Conservation (phyloP, 2,888 invertebrate species). For the Endotricha flammealis region DNA sequence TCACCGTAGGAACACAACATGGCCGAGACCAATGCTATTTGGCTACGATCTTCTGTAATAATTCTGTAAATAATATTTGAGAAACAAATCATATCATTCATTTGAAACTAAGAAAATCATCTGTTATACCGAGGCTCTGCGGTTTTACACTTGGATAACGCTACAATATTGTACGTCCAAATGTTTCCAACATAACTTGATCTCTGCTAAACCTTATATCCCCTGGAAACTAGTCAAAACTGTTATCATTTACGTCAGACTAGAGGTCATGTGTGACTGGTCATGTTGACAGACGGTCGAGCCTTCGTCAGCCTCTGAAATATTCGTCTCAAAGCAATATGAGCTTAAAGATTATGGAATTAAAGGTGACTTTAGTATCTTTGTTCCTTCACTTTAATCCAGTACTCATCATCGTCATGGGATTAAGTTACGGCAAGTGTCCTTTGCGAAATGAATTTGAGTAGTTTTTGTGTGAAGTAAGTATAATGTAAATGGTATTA, state of each 20-base stretch:
- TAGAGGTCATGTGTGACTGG: constrained; percentile 26
- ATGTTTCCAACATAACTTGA: constrained; percentile 20
- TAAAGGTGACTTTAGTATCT: neutral
- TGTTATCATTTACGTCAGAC: constrained; percentile 11
- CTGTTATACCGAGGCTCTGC: constrained; percentile 28
- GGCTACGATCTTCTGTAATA: no score
- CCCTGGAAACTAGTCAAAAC: constrained; percentile 9
- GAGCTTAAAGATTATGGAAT: neutral
- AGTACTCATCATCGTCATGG: constrained; percentile 9
- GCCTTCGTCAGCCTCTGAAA: constrained; percentile 10
- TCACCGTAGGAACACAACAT: no score
- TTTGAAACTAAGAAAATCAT: constrained; percentile 22
- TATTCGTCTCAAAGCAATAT: neutral
- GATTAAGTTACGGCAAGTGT: constrained; percentile 4
- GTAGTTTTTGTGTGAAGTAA: constrained; percentile 6
- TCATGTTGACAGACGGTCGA: constrained; percentile 17
- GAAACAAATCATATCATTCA: no score
- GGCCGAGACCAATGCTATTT: no score
- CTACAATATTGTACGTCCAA: constrained; percentile 14
- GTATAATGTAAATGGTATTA: constrained; percentile 8
- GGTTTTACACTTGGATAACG: constrained; percentile 23
- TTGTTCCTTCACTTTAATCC: constrained; percentile 5
- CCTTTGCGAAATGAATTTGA: constrained; percentile 6
- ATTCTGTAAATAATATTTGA: no score
- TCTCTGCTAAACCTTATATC: constrained; percentile 9